Percentiles rank a stretch among this genome's conserved stretches.
phyloP scores from a whole-genome alignment of 2,797 vertebrate genomes.

The Coluber constrictor region DNA sequence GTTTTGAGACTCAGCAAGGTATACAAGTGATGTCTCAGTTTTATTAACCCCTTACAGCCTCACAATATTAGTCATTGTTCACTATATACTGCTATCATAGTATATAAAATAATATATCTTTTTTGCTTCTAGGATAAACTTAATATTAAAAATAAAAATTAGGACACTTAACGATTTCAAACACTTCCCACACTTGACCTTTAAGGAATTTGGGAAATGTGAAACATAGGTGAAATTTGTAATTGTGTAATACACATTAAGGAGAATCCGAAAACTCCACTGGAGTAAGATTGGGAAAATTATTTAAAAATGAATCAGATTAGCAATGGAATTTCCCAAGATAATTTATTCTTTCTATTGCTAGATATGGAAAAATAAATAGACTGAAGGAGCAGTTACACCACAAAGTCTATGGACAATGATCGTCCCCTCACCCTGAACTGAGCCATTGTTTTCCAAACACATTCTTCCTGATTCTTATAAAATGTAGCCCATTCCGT shows the following conservation, averaged over 20 bases:
- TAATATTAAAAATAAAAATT: background rate
- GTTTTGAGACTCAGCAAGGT: background rate
- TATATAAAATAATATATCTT: background rate
- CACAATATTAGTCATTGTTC: background rate
- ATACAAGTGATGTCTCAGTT: background rate
- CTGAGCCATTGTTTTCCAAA: background rate
- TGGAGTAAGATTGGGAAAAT: background rate
- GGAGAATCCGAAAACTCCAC: background rate
- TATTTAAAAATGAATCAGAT: background rate
- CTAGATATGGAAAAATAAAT: background rate
- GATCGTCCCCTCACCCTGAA: no score
- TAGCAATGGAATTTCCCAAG: background rate
- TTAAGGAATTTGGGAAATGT: background rate
- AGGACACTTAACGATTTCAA: background rate
- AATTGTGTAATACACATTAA: slow-evolving; percentile 9
- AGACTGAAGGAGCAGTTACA: background rate
- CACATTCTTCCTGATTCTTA: background rate
- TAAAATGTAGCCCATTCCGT: background rate
- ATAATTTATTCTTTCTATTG: background rate
- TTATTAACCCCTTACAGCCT: background rate
- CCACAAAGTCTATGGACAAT: background rate
- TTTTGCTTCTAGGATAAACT: background rate
- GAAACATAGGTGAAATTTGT: background rate
- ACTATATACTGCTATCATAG: background rate
- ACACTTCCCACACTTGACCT: background rate